A percentile compares a stretch with the other conserved stretches of the same genome.
Evolutionary conservation across 2,888 invertebrate species (phyloP).

Genomic region (Frankliniella fusca): DNA sequence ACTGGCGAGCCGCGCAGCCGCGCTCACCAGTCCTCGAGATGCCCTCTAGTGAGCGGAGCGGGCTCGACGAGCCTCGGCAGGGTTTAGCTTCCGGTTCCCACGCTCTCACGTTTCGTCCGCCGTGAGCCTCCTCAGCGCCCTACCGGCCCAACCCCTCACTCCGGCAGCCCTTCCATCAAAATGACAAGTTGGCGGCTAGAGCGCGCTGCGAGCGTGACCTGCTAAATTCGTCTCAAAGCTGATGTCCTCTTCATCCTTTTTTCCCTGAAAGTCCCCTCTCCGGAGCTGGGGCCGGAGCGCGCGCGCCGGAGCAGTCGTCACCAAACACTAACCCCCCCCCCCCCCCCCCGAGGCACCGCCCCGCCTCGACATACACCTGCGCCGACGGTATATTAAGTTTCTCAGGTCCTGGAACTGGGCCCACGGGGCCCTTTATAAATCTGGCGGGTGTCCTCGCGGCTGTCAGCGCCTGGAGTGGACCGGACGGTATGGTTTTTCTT

Average conservation of each 20-base stretch:
- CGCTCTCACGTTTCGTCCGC: constrained; percentile 12
- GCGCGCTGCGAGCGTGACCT: not conserved
- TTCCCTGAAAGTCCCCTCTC: not conserved
- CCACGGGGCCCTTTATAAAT: not conserved
- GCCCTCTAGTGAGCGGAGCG: too few species aligned
- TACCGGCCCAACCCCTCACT: too few species aligned
- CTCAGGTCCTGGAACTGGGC: not conserved
- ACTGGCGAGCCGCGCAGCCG: not conserved
- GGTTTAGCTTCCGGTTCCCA: not conserved
- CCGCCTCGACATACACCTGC: too few species aligned
- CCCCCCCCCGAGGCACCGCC: too few species aligned
- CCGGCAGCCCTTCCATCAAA: not conserved
- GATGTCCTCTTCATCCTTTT: not conserved
- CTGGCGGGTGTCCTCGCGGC: not conserved
- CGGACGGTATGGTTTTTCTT: not conserved
- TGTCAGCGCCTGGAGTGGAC: not conserved
- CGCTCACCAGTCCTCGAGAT: too few species aligned
- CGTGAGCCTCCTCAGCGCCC: not conserved
- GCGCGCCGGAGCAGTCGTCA: too few species aligned
- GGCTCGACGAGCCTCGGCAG: not conserved
- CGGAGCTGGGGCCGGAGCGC: not conserved
- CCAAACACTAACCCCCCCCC: too few species aligned
- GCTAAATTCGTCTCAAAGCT: too few species aligned
- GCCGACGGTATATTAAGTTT: constrained; percentile 1
- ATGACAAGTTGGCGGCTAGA: not conserved